Evolutionary conservation across 2,797 vertebrate genomes (phyloP), one percentile per base, ranked within the genome.

Genomic region (Hozukius guyotensis): DNA sequence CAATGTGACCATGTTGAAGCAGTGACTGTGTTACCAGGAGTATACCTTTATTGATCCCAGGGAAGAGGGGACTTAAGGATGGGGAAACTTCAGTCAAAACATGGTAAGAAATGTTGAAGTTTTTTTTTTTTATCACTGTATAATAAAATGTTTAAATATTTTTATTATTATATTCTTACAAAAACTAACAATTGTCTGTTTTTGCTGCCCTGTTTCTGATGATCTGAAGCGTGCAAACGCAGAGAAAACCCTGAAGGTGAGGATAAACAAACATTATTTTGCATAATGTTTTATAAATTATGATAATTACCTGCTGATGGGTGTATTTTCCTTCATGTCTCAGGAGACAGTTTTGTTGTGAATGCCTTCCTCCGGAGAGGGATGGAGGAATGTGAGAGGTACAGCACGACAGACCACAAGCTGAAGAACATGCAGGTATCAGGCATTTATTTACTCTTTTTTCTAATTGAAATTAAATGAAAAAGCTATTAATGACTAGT

Each of bases 191-290:
- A 20, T 16, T 81, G 61, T 90, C 32, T 85, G 56, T 77, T 88
- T 42, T 76, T 82, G 65, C 88, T 78, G 88, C 72, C 56, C 32
- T 52, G 62, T 75, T 27, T 56, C 56, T 86, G 72, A 10, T 72
- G 56, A 87, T 66, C 86, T 80, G 78, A 78, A 95, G 96, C 96
- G 80, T 95, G 94, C 85, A 96, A 93, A 90, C 94, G 95, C 84
- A 96, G 97, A 90, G 96, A 97, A 87, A 97, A 95, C 79, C 97
- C 97, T 7, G 96, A 97, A 95, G 97, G 97, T 97, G 92, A 96
- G 96, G 42, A 82, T 8, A 8, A 62, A 53, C 29, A 20, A 8
- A 1, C 3, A 52, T 72, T 32, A 7, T 63, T 66, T 20, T 31
- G 4, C 20, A 6, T 11, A 6, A 72, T 38, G 6, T 3, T 36